Percentiles rank a stretch among this genome's conserved stretches.
Evolutionary conservation across 2,888 invertebrate species (phyloP).

Genomic region (Tortricodes alternella): DNA sequence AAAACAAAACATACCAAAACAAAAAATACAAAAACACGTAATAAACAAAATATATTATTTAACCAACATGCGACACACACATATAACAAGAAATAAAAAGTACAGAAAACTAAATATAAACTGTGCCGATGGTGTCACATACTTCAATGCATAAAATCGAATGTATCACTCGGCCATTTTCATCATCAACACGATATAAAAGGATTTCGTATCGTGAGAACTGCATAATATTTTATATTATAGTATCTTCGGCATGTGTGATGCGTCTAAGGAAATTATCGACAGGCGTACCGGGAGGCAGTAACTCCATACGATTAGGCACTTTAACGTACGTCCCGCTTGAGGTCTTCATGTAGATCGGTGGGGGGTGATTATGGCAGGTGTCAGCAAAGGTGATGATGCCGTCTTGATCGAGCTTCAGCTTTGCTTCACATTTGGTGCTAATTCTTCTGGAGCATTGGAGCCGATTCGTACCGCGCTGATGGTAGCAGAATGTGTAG

Average conservation of each 20-base stretch:
- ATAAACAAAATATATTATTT: too few relatives aligned
- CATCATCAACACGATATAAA: too few relatives aligned
- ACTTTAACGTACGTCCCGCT: slow-evolving; percentile 14
- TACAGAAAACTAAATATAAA: too few relatives aligned
- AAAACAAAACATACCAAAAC: too few relatives aligned
- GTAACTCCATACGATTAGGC: background rate
- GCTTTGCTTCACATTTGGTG: slow-evolving; percentile 22
- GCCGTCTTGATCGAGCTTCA: slow-evolving; percentile 26
- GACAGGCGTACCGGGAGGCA: background rate
- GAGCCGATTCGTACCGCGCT: slow-evolving; percentile 18
- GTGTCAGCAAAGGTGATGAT: slow-evolving; percentile 22
- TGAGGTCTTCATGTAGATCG: slow-evolving; percentile 23
- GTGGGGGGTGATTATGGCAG: slow-evolving; percentile 34
- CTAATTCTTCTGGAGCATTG: slow-evolving; percentile 26
- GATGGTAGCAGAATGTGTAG: slow-evolving; percentile 30
- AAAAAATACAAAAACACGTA: too few relatives aligned
- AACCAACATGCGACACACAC: too few relatives aligned
- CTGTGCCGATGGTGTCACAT: too few relatives aligned
- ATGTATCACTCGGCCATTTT: too few relatives aligned
- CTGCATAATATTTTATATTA: background rate
- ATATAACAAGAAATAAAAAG: too few relatives aligned
- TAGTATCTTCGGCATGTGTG: background rate
- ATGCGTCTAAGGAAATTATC: slow-evolving; percentile 3
- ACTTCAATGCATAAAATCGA: too few relatives aligned
- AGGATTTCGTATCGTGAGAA: too few relatives aligned